Evolutionary conservation across 2,888 invertebrate genomes (phyloP).

Genomic region (Andrena flavipes): DNA sequence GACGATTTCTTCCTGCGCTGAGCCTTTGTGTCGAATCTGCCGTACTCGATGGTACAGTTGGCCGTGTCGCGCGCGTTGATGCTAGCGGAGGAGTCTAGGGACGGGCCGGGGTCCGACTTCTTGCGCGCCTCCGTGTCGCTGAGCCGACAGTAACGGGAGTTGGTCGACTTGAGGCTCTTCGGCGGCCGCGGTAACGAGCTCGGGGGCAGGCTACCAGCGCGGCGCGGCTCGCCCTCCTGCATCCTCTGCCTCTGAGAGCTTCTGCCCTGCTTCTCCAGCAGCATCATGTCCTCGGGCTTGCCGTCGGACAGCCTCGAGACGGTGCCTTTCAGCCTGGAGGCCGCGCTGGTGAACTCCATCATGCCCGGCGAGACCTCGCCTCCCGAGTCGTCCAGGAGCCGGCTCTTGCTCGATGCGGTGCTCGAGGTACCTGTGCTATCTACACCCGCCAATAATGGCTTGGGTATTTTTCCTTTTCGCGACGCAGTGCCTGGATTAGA

Average conservation of each 20-base stretch:
- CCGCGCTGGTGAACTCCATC: constrained; percentile 82
- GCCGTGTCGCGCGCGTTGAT: constrained; percentile 83
- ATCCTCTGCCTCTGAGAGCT: constrained; percentile 91
- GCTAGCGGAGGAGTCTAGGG: constrained; percentile 63
- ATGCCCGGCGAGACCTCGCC: constrained; percentile 79
- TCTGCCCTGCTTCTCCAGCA: constrained; percentile 91
- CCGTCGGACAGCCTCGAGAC: constrained; percentile 82
- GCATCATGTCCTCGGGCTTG: constrained; percentile 89
- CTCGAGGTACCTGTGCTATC: constrained; percentile 84
- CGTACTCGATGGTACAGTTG: constrained; percentile 81
- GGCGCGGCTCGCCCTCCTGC: constrained; percentile 85
- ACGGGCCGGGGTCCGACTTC: constrained; percentile 82
- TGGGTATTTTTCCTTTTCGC: constrained; percentile 91
- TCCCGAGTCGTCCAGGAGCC: constrained; percentile 82
- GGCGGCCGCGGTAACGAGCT: constrained; percentile 91
- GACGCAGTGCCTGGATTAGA: constrained; percentile 91
- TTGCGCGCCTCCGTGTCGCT: constrained; percentile 82
- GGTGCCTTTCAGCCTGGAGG: constrained; percentile 78
- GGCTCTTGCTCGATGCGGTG: constrained; percentile 83
- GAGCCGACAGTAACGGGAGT: constrained; percentile 81
- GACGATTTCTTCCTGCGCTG: constrained; percentile 79
- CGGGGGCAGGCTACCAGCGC: constrained; percentile 88
- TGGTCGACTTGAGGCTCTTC: constrained; percentile 84
- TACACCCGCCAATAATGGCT: constrained; percentile 90
- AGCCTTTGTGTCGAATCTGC: constrained; percentile 78